Evolutionary conservation across 2,888 invertebrate species (phyloP), one percentile per base, ranked within the genome.

Genomic region (Microctonus aethiopoides): DNA sequence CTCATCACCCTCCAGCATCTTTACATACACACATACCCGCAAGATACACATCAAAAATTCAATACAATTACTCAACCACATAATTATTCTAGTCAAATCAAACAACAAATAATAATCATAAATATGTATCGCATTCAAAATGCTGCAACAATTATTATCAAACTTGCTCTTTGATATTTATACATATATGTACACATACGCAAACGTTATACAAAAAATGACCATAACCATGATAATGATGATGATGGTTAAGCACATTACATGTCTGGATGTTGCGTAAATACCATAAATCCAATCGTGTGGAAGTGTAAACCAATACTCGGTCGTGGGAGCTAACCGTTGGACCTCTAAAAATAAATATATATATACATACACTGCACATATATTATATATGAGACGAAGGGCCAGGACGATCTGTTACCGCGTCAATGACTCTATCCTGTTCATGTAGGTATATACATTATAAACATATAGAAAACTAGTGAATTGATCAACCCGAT

Each of bases 221-320:
- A 36, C 11, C n/a, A 36, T 20, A 10, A 32, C 29, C 20, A 51
- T 0, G n/a, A 24, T 63, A 32, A n/a, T 46, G 46, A 7, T 46
- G 34, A 9, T 39, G 36, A 34, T 29, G 24, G 9, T 52, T 13
- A 13, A 39, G 16, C 16, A n/a, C 46, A 46, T 46, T 52, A 61
- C 32, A 62, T 71, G 67, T 34, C 56, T 74, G 67, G 73, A 71
- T 62, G 71, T 69, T 74, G 76, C 78, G 79, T 79, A 80, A 85
- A 86, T 86, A 80, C 85, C 86, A 62, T 75, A 69, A 67, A 78
- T 72, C 80, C 83, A 81, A 86, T 86, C 84, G 83, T 79, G 78
- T 80, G 85, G 81, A 70, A 73, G 77, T 79, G 84, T 84, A 86
- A 85, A 78, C 75, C 83, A 82, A 86, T 84, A 85, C 83, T 78